Base-by-base conservation (phyloP, 2,888 invertebrate species). In the Dexiosoma caninum region DNA sequence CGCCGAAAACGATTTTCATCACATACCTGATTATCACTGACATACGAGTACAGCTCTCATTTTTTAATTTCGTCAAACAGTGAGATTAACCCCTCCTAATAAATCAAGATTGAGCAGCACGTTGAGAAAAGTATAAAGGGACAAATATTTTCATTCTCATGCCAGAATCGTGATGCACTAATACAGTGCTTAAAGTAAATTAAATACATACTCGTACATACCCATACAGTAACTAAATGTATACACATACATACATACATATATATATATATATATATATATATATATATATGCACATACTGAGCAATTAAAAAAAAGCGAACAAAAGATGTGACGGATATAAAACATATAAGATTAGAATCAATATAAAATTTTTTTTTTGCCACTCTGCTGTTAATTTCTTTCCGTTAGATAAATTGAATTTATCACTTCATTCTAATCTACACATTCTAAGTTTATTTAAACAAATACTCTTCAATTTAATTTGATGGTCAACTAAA, bases 401-500 rank as follows among this genome's bases (percentile, higher is more conserved):
- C n/a, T 55, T 16, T 37, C 35, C 44, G 21, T 46, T 10, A n/a
- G 49, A 70, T 40, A 23, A 60, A 51, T 30, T 60, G 19, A 27
- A 21, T 10, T 60, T 59, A 44, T 10, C 19, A 60, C 19, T 60
- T 49, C 12, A 46, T 46, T 51, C 19, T 40, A 44, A 49, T 59
- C 14, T 16, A 23, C 23, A 35, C n/a, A 46, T 35, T 23, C 35
- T 21, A 21, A 46, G 19, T 21, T 14, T 32, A 2, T 44, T 14
- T 23, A 42, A 19, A 40, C 42, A 30, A 42, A 55, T 14, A 21
- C 27, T 7, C 35, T 55, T 53, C 64, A 55, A 37, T 57, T 57
- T 53, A 40, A 74, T 49, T 64, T 74, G 55, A 74, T 46, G 64
- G 55, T 19, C 57, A 57, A 66, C 60, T 40, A 59, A 5, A 5